Evolutionary conservation across 2,888 invertebrate species (phyloP), one percentile per base, ranked within the genome.

Genomic region (Drosophila paramelanica): DNA sequence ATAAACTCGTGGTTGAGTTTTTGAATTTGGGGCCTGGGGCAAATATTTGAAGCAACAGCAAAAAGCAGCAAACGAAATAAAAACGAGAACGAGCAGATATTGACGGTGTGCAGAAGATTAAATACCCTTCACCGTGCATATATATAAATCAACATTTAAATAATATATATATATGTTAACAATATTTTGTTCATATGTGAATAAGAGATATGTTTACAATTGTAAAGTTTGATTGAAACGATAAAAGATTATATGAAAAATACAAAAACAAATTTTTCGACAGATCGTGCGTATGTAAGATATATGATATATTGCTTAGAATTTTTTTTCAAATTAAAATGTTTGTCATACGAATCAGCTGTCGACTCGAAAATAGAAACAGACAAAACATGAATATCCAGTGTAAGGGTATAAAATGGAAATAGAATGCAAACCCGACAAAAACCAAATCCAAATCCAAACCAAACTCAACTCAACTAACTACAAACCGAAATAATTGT

Each of bases 401-500:
- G 5, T 14, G 33, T 11, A 33, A 43, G 53, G 11, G 53, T 43
- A 27, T 47, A 14, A 10, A 7, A 31, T 2, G 1, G 0, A 27
- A 23, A 23, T 1, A 45, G 14, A 23, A 5, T 14, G 6, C 27
- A 62, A 62, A 43, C 49, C 49, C 27, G 43, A 64, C 62, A 43
- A 53, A 72, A 36, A 64, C 61, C 47, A 36, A 66, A 72, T 62
- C 61, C 47, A 36, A 66, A 72, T 62, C 51, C 52, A 59, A 77
- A 64, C 51, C 64, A 43, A 73, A 64, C 60, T 50, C 55, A 58
- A 67, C 76, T 65, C 65, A 73, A 73, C 77, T 73, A 77, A 76
- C 68, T 70, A 68, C 73, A 85, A 88, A 67, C 73, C 72, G 71
- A 75, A 88, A 84, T 87, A 87, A 86, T 86, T 86, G 86, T 81